Base-by-base conservation (phyloP, 2,113 vertebrate genomes). In the Cettia cetti region DNA sequence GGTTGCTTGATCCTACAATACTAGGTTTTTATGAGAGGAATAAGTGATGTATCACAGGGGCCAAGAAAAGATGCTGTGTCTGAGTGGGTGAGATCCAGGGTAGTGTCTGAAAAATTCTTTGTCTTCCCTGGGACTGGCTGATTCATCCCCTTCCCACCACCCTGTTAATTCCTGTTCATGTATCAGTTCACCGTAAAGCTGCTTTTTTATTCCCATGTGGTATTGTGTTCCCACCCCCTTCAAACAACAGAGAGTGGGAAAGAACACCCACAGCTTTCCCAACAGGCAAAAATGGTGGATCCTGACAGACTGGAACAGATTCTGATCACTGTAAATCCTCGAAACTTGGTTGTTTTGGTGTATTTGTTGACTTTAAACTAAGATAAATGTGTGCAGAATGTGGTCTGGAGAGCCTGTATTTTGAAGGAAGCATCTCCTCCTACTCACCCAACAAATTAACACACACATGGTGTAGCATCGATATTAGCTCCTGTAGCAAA, bases 131-230 rank as follows among this genome's bases (percentile, higher is more conserved):
- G 92, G 85, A 92, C 90, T 90, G 64, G 68, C 92, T 96, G 93
- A 97, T 96, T 94, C 90, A 96, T 96, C 81, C 90, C 39, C 95
- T 95, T 96, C 95, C 95, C 95, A 97, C 92, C 47, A 83, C 60
- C 59, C 75, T 86, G 59, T 31, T 95, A 96, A 96, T 90, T 90
- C 85, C 79, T 96, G 87, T 80, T 95, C 93, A 63, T 77, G 13
- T 82, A 92, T 82, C 54, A 85, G 60, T 70, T 94, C 90, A 92
- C 90, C 44, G 2, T 95, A 93, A 96, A 93, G 76, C 79, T 95
- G 59, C 39, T 71, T 93, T 84, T 63, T 85, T 77, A 86, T 90
- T 96, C 90, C 93, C 68, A 31, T 86, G 90, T 80, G 79, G 37
- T 88, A 90, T 90, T 95, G 88, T 86, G 60, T 93, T 93, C 92